Base-by-base conservation (phyloP, 1,140 invertebrate species). In the Macrosteles quadrilineatus region DNA sequence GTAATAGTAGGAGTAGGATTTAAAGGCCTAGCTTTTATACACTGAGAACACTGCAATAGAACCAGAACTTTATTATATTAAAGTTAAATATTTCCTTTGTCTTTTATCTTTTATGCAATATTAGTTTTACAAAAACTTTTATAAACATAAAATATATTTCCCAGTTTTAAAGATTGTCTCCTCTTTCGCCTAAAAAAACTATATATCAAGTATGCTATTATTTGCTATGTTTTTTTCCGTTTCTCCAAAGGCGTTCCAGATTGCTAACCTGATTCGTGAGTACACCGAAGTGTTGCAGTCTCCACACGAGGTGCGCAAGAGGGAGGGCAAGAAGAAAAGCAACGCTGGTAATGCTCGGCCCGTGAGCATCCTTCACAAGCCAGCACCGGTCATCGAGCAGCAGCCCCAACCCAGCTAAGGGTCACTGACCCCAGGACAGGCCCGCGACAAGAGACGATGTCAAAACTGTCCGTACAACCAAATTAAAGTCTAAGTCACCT, bases 181-280 rank as follows among this genome's bases (percentile, higher is more conserved):
- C n/a, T n/a, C n/a, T n/a, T n/a, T n/a, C n/a, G n/a, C n/a, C n/a
- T n/a, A n/a, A n/a, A n/a, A n/a, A n/a, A n/a, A n/a, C n/a, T n/a
- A n/a, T n/a, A n/a, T n/a, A n/a, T n/a, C n/a, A n/a, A n/a, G n/a
- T n/a, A n/a, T n/a, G n/a, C n/a, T n/a, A n/a, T n/a, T n/a, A n/a
- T n/a, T n/a, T n/a, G n/a, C n/a, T n/a, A n/a, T n/a, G n/a, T n/a
- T n/a, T n/a, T n/a, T n/a, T n/a, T 71, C 63, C 25, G 31, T 72
- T 68, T 70, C 25, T 74, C 81, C 83, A 4, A 81, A 95, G 91
- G 94, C 94, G 70, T 94, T 94, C 81, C 95, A 97, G 82, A 96
- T 98, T 78, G 92, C 93, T 45, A 95, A 95, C 71, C 85, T 97
- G 64, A 96, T 98, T 71, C 90, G 92, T 76, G 95, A 97, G 79